Evolutionary conservation across 2,113 vertebrate species (phyloP).

Genomic region (Ariopsis seemanni): DNA sequence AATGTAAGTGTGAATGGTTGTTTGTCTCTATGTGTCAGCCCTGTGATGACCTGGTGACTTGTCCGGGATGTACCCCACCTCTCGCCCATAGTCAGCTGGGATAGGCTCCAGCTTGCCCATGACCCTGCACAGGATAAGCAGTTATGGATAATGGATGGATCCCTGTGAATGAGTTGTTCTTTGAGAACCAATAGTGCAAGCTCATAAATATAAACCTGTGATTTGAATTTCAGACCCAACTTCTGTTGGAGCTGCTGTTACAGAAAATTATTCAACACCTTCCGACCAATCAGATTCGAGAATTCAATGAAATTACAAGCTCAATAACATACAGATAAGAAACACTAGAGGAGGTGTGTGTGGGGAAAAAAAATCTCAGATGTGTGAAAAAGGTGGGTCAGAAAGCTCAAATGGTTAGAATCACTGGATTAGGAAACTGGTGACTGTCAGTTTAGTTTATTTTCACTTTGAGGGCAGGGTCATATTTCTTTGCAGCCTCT

Average conservation of each 20-base stretch:
- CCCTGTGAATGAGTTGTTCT: background rate
- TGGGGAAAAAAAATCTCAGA: background rate
- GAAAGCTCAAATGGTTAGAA: background rate
- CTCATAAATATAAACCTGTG: background rate
- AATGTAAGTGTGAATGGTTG: too few relatives aligned
- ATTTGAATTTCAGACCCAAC: background rate
- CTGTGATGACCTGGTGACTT: too few relatives aligned
- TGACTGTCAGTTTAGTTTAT: slow-evolving; percentile 2
- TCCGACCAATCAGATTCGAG: background rate
- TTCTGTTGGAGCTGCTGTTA: background rate
- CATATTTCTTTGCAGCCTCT: background rate
- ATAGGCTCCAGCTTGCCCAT: too few relatives aligned
- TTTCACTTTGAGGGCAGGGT: background rate
- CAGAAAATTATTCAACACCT: background rate
- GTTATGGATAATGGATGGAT: too few relatives aligned
- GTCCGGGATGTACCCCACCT: too few relatives aligned
- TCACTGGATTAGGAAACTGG: background rate
- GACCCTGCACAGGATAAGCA: too few relatives aligned
- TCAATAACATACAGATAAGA: background rate
- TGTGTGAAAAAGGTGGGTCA: slow-evolving; percentile 7
- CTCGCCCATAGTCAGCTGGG: too few relatives aligned
- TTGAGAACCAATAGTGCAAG: background rate
- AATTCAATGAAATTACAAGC: background rate
- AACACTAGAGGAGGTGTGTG: background rate
- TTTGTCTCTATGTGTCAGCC: too few relatives aligned